Percentiles rank a stretch among this genome's conserved stretches.
Evolutionary conservation across 2,797 vertebrate species (phyloP).

Genomic region (Babyrousa celebensis): DNA sequence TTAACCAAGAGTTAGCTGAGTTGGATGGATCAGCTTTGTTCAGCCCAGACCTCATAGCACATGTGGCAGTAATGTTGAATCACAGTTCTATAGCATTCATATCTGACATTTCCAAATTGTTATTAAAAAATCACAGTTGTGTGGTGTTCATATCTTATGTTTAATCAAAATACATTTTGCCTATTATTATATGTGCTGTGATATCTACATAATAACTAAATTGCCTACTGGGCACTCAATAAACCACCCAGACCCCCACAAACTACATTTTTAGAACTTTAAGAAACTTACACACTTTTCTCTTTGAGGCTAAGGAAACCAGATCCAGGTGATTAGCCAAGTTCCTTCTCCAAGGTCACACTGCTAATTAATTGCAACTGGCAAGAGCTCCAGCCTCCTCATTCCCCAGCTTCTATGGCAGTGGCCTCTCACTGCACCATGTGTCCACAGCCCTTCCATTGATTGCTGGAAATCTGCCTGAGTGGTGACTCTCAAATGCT

Average conservation of each 20-base stretch:
- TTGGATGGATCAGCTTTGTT: background rate
- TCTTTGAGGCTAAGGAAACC: conserved; percentile 35
- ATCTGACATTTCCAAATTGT: conserved; percentile 3
- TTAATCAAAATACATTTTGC: background rate
- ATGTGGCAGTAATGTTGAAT: background rate
- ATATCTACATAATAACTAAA: background rate
- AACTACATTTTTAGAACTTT: background rate
- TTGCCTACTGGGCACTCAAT: background rate
- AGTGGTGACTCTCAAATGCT: background rate
- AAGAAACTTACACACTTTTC: background rate
- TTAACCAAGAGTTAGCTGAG: conserved; percentile 13
- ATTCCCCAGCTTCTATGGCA: background rate
- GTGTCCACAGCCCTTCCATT: background rate
- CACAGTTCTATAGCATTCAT: background rate
- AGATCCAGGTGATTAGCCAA: background rate
- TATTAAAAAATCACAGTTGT: background rate
- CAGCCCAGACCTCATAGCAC: background rate
- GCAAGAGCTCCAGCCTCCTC: background rate
- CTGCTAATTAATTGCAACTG: conserved; percentile 28
- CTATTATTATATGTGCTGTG: background rate
- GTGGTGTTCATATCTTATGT: background rate
- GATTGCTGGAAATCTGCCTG: background rate
- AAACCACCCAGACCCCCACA: background rate
- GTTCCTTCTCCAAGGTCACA: background rate
- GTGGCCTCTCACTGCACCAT: background rate